phyloP scores from a whole-genome alignment of 2,113 vertebrate genomes.

The Silurus asotus region DNA sequence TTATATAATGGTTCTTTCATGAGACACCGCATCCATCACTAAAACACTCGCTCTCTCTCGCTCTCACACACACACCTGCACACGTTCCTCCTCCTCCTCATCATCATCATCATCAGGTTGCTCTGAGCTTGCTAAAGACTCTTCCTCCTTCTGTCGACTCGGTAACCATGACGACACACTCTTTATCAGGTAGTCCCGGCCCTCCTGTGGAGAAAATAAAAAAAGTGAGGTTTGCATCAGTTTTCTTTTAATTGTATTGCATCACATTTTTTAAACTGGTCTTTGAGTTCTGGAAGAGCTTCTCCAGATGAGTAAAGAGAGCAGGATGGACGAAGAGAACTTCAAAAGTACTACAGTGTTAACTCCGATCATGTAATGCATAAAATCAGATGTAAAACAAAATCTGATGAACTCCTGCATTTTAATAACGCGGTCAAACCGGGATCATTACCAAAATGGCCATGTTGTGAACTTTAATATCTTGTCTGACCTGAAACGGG shows the following conservation, averaged over 20 bases:
- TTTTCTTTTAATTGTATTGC: background rate
- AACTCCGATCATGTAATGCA: background rate
- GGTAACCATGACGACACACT: slow-evolving; percentile 75
- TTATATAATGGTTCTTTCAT: background rate
- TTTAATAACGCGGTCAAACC: background rate
- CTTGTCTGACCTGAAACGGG: background rate
- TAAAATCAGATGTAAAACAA: background rate
- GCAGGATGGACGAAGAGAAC: background rate
- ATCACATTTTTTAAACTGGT: background rate
- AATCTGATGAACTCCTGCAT: background rate
- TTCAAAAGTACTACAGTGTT: background rate
- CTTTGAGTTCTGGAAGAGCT: background rate
- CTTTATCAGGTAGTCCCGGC: slow-evolving; percentile 75
- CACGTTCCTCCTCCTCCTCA: slow-evolving; percentile 56
- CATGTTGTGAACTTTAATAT: slow-evolving; percentile 2
- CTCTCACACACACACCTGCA: slow-evolving; percentile 65
- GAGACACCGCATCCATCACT: background rate
- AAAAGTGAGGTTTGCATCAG: background rate
- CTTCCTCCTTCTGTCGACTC: slow-evolving; percentile 61
- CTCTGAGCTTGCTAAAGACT: slow-evolving; percentile 28
- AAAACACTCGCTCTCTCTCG: background rate
- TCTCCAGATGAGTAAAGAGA: background rate
- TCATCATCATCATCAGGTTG: background rate
- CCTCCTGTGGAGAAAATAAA: slow-evolving; percentile 66
- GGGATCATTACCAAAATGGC: background rate